Conservation (phyloP, 2,888 invertebrate genomes). For the Drosophila merina region DNA sequence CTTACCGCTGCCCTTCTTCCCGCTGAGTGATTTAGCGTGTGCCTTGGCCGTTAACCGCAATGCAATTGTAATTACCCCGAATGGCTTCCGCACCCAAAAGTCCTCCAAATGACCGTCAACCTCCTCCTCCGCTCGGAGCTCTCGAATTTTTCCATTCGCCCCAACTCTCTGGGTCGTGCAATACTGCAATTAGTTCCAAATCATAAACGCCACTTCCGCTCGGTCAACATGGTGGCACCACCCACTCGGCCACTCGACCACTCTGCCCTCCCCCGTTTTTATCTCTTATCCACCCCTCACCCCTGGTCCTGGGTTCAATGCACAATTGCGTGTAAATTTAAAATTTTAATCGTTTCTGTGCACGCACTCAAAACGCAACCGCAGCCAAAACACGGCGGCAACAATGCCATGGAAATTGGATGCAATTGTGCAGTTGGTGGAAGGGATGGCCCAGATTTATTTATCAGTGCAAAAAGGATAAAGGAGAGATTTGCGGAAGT, state of each 20-base stretch:
- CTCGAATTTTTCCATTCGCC: conserved; percentile 28
- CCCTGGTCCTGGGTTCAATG: conserved; percentile 19
- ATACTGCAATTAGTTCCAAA: conserved; percentile 76
- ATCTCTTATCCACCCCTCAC: neutral
- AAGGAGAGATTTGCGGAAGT: conserved; percentile 1
- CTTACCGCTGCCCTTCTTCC: neutral
- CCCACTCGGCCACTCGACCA: neutral
- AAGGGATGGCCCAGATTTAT: conserved; percentile 1
- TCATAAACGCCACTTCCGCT: conserved; percentile 72
- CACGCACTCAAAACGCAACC: conserved; percentile 56
- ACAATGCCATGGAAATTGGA: conserved; percentile 50
- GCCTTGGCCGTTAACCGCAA: conserved; percentile 72
- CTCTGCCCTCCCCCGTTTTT: neutral
- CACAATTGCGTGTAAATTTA: conserved; percentile 71
- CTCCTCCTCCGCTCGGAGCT: neutral
- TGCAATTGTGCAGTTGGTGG: conserved; percentile 17
- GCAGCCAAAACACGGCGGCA: conserved; percentile 33
- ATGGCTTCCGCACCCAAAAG: conserved; percentile 61
- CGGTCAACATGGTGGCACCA: conserved; percentile 43
- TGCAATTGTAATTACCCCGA: conserved; percentile 78
- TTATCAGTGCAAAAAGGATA: conserved; percentile 19
- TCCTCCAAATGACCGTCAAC: conserved; percentile 3
- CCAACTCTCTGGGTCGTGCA: conserved; percentile 55
- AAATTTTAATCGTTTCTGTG: conserved; percentile 74
- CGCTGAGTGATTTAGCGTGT: conserved; percentile 72